Evolutionary conservation across 1,140 invertebrate genomes (phyloP), one percentile per base, ranked within the genome.

Genomic region (Phymorhynchus buccinoides): DNA sequence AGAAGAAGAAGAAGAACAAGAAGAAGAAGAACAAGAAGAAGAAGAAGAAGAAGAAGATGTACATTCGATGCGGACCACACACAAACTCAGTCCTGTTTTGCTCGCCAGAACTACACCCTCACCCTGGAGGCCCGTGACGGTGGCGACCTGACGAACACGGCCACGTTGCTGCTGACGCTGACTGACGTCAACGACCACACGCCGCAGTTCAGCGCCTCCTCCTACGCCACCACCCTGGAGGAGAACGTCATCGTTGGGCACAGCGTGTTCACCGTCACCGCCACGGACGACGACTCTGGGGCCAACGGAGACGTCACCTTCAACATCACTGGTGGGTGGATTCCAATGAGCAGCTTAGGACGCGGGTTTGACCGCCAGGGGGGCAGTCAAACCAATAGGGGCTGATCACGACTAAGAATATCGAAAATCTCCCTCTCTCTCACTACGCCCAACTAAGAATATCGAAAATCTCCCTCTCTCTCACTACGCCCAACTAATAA

Each of bases 181-280:
- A 75, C 68, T 96, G 98, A 99, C 92, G 94, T 98, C 32, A 99
- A 99, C 92, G 98, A 99, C 94, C 83, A 89, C 85, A 87, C 84
- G 98, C 98, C 98, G 0, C 94, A 97, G 32, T 98, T 99, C 84
- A 84, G 56, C 27, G 73, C 84, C 62, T 84, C 82, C 22, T 66
- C 85, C 3, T 89, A 88, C 32, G 78, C 68, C 77, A 85, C 88
- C 37, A 73, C 62, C 30, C 81, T 91, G 14, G 68, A 88, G 48
- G 90, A 91, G 35, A 86, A 87, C 52, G 81, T 84, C 39, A 35
- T 22, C 16, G 71, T 32, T 3, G 75, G 84, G 0, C 56, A 77
- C n/a, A 18, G 83, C 12, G 83, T 92, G 18, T 71, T 84, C 16
- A 86, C 86, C 12, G 88, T 91, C 12, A 56, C 83, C n/a, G 90